A percentile compares a stretch with the other conserved stretches of the same genome.
Evolutionary conservation across 2,888 invertebrate genomes (phyloP).

Genomic region (Rosalia funebris): DNA sequence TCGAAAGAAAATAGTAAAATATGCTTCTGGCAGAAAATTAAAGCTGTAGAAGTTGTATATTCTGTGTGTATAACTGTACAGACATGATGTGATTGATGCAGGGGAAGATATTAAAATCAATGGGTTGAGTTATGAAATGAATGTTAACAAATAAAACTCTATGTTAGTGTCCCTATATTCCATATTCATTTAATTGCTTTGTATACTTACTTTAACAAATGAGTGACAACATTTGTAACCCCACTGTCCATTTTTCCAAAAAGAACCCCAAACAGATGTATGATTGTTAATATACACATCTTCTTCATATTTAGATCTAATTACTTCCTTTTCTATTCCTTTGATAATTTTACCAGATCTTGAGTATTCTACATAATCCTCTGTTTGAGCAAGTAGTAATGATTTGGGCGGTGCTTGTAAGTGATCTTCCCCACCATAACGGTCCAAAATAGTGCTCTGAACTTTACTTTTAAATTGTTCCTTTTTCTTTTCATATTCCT

Average conservation of each 20-base stretch:
- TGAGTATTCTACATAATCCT: conserved; percentile 95
- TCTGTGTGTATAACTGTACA: no score
- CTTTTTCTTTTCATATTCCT: conserved; percentile 90
- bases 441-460: conserved; percentile 85
- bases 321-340: conserved; percentile 88
- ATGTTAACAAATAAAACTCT: no score
- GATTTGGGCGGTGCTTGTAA: conserved; percentile 87
- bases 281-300: conserved; percentile 94
- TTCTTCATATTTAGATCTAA: conserved; percentile 92
- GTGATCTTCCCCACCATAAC: conserved; percentile 96
- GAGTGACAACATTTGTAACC: conserved; percentile 97
- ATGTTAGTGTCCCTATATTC: no score
- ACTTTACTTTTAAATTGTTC: conserved; percentile 89
- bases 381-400: conserved; percentile 92
- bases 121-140: no score
- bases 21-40: no score
- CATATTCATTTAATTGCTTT: no score
- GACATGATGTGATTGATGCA: neutral
- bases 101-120: no score
- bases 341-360: conserved; percentile 87
- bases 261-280: conserved; percentile 95
- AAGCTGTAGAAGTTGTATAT: no score
- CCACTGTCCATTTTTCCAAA: conserved; percentile 93
- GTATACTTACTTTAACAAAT: conserved; percentile 73
- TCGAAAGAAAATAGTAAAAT: no score